phyloP scores from a whole-genome alignment of 2,797 vertebrate genomes.

The Hydrophis major region DNA sequence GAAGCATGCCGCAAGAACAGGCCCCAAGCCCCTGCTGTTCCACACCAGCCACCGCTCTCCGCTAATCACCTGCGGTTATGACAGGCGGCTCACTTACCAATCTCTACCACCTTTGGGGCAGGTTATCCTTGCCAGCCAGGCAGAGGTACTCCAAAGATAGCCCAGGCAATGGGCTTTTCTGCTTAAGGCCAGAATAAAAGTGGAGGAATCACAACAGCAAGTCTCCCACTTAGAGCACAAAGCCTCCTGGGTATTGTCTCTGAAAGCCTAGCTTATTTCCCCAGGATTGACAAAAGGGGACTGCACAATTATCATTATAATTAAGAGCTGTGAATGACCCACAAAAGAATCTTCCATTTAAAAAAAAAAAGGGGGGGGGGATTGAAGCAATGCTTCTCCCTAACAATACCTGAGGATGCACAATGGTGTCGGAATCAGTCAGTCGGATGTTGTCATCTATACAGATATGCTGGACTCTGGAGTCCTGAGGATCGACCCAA shows the following conservation, averaged over 20 bases:
- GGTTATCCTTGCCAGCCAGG: neutral
- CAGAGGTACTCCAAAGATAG: neutral
- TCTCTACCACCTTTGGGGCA: neutral
- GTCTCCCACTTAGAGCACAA: neutral
- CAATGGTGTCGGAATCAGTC: constrained; percentile 79
- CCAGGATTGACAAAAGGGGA: neutral
- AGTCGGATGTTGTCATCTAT: constrained; percentile 89
- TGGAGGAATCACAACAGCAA: neutral
- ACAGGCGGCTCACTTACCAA: neutral
- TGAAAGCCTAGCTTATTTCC: neutral
- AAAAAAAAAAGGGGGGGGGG: no score
- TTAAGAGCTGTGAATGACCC: neutral
- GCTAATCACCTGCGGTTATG: rapidly evolving
- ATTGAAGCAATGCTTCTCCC: neutral
- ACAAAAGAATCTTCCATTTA: neutral
- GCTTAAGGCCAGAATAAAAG: neutral
- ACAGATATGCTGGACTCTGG: constrained; percentile 83
- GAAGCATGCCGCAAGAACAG: neutral
- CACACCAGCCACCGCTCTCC: rapidly evolving
- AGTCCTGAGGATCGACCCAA: constrained; percentile 86
- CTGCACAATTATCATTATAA: neutral
- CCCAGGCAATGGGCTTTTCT: neutral
- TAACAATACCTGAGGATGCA: constrained; percentile 78
- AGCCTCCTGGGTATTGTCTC: neutral
- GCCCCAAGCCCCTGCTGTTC: neutral